Conservation (phyloP, 2,113 vertebrate genomes). For the Hippocampus barbouri region DNA sequence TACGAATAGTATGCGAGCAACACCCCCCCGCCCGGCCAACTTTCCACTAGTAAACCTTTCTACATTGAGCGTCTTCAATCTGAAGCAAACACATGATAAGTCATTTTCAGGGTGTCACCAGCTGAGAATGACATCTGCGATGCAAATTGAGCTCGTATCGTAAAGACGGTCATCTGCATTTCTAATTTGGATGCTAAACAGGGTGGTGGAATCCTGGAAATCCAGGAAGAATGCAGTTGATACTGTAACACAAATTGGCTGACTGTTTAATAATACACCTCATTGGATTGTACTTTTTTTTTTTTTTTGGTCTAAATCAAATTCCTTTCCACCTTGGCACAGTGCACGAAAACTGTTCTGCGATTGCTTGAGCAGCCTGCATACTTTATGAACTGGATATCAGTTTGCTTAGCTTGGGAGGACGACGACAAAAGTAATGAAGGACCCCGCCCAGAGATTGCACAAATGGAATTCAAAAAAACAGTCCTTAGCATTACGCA, state of each 20-base stretch:
- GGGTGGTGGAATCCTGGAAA: conserved; percentile 17
- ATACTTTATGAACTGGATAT: neutral
- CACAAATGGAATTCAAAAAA: too few species aligned
- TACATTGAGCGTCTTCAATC: conserved; percentile 15
- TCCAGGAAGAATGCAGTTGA: conserved; percentile 18
- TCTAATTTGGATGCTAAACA: conserved; percentile 36
- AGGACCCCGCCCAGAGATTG: too few species aligned
- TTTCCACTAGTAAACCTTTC: conserved; percentile 38
- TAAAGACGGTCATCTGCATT: conserved; percentile 38
- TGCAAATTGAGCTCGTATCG: conserved; percentile 39
- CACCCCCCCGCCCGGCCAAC: conserved; percentile 5
- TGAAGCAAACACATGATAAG: conserved; percentile 23
- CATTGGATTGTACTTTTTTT: conserved; percentile 5
- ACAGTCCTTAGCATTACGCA: too few species aligned
- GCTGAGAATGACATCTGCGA: conserved; percentile 26
- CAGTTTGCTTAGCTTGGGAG: too few species aligned
- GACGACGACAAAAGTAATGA: too few species aligned
- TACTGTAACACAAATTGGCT: conserved; percentile 32
- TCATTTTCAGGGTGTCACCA: conserved; percentile 26
- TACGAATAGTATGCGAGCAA: conserved; percentile 14
- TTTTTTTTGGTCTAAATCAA: conserved; percentile 1
- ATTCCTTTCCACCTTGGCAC: conserved; percentile 19
- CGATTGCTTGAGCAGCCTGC: neutral
- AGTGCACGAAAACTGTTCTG: neutral
- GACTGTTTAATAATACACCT: conserved; percentile 30